These are phyloP conservation scores for Athalia cordata DNA, from an alignment of 2,888 invertebrate genomes.

Conservation along the genomic window DNA sequence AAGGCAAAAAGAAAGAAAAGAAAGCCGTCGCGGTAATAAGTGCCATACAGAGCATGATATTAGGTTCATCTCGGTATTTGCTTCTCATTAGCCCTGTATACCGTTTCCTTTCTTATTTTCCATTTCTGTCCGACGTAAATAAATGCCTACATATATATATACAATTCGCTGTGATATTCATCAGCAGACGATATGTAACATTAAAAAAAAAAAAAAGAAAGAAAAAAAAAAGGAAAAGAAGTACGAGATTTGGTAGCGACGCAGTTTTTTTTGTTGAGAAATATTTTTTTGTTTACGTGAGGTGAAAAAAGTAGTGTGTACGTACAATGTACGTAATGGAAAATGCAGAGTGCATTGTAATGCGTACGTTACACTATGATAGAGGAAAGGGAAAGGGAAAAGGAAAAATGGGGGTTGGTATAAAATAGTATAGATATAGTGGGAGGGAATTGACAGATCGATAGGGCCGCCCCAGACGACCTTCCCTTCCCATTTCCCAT, in stretches of 20 bases:
- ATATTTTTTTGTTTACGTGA: too few relatives aligned
- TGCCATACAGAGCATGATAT: conserved; percentile 38
- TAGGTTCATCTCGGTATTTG: conserved; percentile 34
- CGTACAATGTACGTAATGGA: too few relatives aligned
- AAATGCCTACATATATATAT: neutral
- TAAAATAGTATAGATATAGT: neutral
- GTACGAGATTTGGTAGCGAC: too few relatives aligned
- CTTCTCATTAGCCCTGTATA: conserved; percentile 14
- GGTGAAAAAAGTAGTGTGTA: too few relatives aligned
- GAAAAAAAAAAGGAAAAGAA: too few relatives aligned
- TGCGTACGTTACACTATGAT: neutral
- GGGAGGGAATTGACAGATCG: conserved; percentile 71
- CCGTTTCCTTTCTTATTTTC: neutral
- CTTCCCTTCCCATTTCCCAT: conserved; percentile 59
- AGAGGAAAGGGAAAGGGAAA: neutral
- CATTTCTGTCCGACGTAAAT: neutral
- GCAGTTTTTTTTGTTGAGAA: too few relatives aligned
- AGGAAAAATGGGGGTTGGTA: conserved; percentile 67
- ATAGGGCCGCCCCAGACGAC: conserved; percentile 71
- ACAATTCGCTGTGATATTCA: neutral
- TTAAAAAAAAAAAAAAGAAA: too few relatives aligned
- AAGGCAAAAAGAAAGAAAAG: neutral
- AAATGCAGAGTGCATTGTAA: too few relatives aligned
- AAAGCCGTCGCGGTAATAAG: conserved; percentile 6
- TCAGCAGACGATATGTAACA: too few relatives aligned